A percentile compares a stretch with the other conserved stretches of the same genome.
phyloP scores from a whole-genome alignment of 64 coral and sea anemone genomes.

The Porites australiensis region DNA sequence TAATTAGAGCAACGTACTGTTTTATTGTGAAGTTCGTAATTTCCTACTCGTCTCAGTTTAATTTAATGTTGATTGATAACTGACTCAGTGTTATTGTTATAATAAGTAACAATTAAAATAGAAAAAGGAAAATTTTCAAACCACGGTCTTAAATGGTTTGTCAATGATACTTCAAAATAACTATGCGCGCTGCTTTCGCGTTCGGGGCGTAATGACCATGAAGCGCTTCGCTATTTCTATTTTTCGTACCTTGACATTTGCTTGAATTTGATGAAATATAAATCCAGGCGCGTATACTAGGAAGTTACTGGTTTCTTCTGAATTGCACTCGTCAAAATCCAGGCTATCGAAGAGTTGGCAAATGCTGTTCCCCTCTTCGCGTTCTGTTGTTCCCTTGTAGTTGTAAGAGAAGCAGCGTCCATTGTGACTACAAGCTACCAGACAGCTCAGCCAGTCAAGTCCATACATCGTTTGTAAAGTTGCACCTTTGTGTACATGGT shows the following conservation, averaged over 20 bases:
- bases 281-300: background rate
- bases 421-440: slow-evolving; percentile 1
- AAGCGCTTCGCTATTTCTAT: too few species aligned
- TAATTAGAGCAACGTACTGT: too few species aligned
- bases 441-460: slow-evolving; percentile 7
- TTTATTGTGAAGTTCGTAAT: too few species aligned
- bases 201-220: too few species aligned
- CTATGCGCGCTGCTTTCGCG: too few species aligned
- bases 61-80: too few species aligned
- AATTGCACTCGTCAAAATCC: background rate
- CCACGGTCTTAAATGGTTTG: too few species aligned
- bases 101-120: too few species aligned
- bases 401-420: slow-evolving; percentile 2
- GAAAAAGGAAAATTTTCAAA: too few species aligned
- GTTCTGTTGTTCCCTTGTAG: background rate
- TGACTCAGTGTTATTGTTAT: too few species aligned
- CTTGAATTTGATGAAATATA: background rate
- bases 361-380: background rate
- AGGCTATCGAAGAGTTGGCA: background rate
- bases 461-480: background rate
- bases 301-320: background rate
- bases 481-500: background rate
- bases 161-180: too few species aligned
- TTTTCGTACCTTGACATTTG: background rate
- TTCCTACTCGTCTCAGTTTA: too few species aligned